Conservation (phyloP, 2,888 invertebrate genomes). For the Lasioglossum leucozonium region DNA sequence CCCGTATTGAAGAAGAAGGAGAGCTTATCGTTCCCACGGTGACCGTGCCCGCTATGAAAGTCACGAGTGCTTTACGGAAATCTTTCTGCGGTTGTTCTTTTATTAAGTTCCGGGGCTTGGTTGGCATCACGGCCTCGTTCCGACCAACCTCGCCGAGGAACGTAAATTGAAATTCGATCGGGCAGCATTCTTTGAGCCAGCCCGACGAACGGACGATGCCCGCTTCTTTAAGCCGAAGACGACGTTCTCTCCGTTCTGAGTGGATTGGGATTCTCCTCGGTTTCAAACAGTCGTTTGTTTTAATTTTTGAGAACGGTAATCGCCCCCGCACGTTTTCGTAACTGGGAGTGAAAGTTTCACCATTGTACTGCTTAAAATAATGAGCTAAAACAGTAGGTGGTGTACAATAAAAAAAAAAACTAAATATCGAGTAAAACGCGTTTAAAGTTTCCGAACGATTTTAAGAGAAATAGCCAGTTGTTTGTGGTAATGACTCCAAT, state of each 20-base stretch:
- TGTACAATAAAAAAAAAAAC: background rate
- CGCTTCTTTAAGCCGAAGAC: background rate
- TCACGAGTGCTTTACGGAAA: constrained; percentile 47
- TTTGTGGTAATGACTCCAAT: background rate
- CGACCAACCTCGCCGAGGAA: constrained; percentile 1
- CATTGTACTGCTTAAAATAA: background rate
- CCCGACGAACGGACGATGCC: background rate
- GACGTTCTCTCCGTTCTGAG: too few relatives aligned
- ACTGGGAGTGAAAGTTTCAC: background rate
- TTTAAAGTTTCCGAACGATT: background rate
- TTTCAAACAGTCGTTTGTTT: background rate
- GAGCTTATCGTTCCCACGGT: constrained; percentile 39
- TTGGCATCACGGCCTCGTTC: constrained; percentile 10
- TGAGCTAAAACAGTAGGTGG: background rate
- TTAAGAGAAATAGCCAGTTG: background rate
- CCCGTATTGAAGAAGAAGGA: constrained; percentile 17
- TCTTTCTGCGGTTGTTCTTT: constrained; percentile 52
- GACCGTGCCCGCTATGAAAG: constrained; percentile 41
- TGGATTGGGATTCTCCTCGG: background rate
- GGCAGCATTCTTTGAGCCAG: constrained; percentile 1
- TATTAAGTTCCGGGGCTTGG: constrained; percentile 47
- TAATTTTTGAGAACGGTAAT: background rate
- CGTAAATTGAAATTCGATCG: constrained; percentile 61
- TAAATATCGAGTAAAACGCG: background rate
- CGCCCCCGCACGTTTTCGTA: background rate